phyloP scores from a whole-genome alignment of 1,140 invertebrate genomes.

The Listronotus bonariensis region DNA sequence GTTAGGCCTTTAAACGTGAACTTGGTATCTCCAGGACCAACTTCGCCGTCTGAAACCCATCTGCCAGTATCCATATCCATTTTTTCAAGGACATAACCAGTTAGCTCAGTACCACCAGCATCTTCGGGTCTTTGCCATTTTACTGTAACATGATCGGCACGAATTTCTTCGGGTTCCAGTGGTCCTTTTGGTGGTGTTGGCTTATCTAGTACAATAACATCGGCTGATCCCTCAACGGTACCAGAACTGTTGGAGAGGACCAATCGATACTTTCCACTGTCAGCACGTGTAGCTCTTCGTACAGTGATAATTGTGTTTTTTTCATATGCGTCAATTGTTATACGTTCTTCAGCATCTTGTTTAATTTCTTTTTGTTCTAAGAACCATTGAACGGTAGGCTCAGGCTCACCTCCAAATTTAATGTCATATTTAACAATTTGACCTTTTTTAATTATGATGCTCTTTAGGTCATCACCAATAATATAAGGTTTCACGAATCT shows the following conservation, averaged over 20 bases:
- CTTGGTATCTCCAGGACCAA: conserved; percentile 77
- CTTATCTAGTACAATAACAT: conserved; percentile 91
- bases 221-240: conserved; percentile 77
- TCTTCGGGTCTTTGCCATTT: conserved; percentile 96
- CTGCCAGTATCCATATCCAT: conserved; percentile 91
- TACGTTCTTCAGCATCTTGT: conserved; percentile 67
- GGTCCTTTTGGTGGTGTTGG: conserved; percentile 85
- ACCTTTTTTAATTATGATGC: conserved; percentile 91
- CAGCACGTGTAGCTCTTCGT: conserved; percentile 79
- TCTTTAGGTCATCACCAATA: conserved; percentile 82
- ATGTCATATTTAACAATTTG: conserved; percentile 92
- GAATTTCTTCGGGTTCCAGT: conserved; percentile 83
- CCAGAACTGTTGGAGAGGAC: conserved; percentile 84
- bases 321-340: conserved; percentile 89
- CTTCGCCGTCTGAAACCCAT: conserved; percentile 91
- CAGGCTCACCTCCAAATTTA: conserved; percentile 92
- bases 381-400: conserved; percentile 87
- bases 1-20: conserved; percentile 92
- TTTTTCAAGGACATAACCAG: conserved; percentile 96
- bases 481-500: conserved; percentile 94
- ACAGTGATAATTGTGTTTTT: conserved; percentile 90
- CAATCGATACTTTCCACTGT: conserved; percentile 90
- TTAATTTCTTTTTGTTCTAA: conserved; percentile 73
- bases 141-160: conserved; percentile 89
- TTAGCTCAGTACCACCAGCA: conserved; percentile 89